Evolutionary conservation across 1,140 invertebrate species (phyloP).

Genomic region (Drosophila subpulchrella): DNA sequence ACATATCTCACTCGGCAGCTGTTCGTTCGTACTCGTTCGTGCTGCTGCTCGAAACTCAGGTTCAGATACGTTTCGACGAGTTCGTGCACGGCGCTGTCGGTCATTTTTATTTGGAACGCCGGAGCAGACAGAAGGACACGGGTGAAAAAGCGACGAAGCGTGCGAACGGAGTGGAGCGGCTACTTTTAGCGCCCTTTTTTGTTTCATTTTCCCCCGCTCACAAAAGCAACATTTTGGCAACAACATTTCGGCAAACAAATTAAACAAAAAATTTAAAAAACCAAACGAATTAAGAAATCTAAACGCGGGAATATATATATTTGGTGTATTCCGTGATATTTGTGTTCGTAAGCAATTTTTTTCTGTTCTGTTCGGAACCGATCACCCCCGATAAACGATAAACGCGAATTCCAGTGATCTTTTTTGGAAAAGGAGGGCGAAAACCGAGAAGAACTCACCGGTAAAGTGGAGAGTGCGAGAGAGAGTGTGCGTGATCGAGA

Average conservation of each 20-base stretch:
- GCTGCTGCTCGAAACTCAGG: too few species aligned
- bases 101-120: slow-evolving; percentile 83
- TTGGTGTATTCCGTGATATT: slow-evolving; percentile 1
- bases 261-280: slow-evolving; percentile 12
- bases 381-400: slow-evolving; percentile 35
- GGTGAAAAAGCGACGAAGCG: slow-evolving; percentile 65
- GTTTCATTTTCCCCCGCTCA: slow-evolving; percentile 71
- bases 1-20: too few species aligned
- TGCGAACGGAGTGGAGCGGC: slow-evolving; percentile 76
- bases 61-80: too few species aligned
- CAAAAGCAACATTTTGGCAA: slow-evolving; percentile 63
- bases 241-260: slow-evolving; percentile 63
- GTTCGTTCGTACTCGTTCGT: too few species aligned
- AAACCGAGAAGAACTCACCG: slow-evolving; percentile 29
- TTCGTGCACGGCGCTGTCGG: slow-evolving; percentile 25
- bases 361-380: slow-evolving; percentile 52
- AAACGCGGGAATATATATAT: slow-evolving; percentile 30
- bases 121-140: slow-evolving; percentile 81
- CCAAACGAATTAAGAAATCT: slow-evolving; percentile 23
- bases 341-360: slow-evolving; percentile 75
- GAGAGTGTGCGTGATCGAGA: neutral
- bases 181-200: slow-evolving; percentile 84
- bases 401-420: slow-evolving; percentile 50
- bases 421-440: slow-evolving; percentile 17
- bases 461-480: slow-evolving; percentile 40